Conservation (phyloP, 2,888 invertebrate species). For the Tridacna gigas region DNA sequence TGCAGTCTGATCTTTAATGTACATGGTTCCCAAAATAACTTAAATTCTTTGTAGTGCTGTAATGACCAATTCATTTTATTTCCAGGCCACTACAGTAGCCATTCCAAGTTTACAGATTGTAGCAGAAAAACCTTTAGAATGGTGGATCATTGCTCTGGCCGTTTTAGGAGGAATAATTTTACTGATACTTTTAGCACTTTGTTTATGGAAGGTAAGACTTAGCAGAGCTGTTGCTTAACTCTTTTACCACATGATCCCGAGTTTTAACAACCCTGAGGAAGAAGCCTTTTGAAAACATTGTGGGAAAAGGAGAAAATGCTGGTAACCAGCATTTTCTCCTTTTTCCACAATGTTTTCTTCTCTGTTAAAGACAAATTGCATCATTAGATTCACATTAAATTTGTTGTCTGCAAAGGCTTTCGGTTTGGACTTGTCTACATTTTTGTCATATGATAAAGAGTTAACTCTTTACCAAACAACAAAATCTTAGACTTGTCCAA, state of each 20-base stretch:
- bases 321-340: neutral
- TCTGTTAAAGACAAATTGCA: neutral
- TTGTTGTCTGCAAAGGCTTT: too few relatives aligned
- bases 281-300: neutral
- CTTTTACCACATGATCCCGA: neutral
- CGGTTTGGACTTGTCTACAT: too few relatives aligned
- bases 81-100: constrained; percentile 92
- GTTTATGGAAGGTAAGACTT: constrained; percentile 92
- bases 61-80: constrained; percentile 22
- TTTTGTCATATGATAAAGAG: too few relatives aligned
- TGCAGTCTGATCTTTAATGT: too few relatives aligned
- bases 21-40: too few relatives aligned
- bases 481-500: too few relatives aligned
- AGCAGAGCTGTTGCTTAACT: neutral
- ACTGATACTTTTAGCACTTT: constrained; percentile 91
- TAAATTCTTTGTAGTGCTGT: neutral
- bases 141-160: constrained; percentile 94
- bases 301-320: neutral
- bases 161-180: constrained; percentile 93
- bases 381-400: too few relatives aligned
- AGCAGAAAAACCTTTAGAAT: constrained; percentile 90
- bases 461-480: too few relatives aligned
- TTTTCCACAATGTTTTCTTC: neutral
- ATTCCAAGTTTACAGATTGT: constrained; percentile 93
- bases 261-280: neutral